Conservation (phyloP, 2,797 vertebrate genomes). For the Galagoides demidoff region DNA sequence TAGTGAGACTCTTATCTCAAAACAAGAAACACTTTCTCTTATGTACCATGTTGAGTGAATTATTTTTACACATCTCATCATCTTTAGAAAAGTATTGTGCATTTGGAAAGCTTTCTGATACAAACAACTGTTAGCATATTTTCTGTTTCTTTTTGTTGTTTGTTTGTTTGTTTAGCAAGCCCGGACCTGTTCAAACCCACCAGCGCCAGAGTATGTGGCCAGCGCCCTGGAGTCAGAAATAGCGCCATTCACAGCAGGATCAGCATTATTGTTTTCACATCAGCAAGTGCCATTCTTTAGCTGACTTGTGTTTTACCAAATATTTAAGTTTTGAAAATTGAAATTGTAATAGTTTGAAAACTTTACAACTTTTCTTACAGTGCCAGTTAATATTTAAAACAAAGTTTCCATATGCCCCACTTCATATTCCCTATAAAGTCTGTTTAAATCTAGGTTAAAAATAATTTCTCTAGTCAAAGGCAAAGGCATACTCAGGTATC, state of each 20-base stretch:
- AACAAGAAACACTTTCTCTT: no score
- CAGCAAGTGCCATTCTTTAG: neutral
- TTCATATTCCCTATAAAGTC: neutral
- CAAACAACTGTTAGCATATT: neutral
- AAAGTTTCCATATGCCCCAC: neutral
- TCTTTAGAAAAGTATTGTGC: conserved; percentile 26
- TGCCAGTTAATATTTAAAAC: neutral
- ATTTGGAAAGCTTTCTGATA: conserved; percentile 37
- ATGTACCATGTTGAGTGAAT: neutral
- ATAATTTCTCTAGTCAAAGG: neutral
- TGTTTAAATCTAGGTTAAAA: neutral
- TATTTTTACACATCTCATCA: neutral
- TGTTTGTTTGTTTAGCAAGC: no score
- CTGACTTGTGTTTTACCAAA: conserved; percentile 1
- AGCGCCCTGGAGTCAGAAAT: neutral
- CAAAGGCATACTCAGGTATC: neutral
- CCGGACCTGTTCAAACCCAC: no score
- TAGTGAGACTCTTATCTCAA: no score
- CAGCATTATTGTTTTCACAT: neutral
- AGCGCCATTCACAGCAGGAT: neutral
- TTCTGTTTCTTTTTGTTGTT: neutral
- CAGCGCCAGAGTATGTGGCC: no score
- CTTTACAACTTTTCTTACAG: neutral
- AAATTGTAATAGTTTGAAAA: neutral
- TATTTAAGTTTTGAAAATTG: neutral